Percentiles rank a stretch among this genome's conserved stretches.
phyloP scores from a whole-genome alignment of 2,113 vertebrate species.

The Madoqua kirkii region DNA sequence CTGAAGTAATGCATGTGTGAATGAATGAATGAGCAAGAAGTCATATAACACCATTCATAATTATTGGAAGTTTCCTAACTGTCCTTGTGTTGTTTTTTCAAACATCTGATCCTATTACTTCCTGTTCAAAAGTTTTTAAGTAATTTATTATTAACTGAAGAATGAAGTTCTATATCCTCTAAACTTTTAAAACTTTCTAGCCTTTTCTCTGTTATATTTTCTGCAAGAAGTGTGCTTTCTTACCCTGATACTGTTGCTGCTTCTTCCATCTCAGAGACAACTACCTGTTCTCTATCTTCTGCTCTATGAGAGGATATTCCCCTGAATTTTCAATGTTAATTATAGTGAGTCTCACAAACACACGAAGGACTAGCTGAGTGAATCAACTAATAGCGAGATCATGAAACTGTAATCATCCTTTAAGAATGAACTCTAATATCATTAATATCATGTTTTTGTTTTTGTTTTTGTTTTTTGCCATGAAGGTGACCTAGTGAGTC shows the following conservation, averaged over 20 bases:
- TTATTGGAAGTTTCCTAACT: neutral
- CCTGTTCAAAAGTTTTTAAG: neutral
- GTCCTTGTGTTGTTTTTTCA: neutral
- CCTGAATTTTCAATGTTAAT: neutral
- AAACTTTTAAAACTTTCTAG: neutral
- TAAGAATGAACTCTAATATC: neutral
- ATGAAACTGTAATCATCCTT: neutral
- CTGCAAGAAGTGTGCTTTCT: neutral
- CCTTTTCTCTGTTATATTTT: neutral
- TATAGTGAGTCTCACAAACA: neutral
- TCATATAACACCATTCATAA: neutral
- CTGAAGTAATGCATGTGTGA: neutral
- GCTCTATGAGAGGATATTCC: neutral
- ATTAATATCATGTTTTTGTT: too few species aligned
- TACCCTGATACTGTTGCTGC: neutral
- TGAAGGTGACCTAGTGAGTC: neutral
- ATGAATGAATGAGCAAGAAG: neutral
- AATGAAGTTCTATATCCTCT: neutral
- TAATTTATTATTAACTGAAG: neutral
- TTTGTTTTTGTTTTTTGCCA: neutral
- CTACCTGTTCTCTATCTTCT: neutral
- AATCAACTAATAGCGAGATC: neutral
- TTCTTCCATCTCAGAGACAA: neutral
- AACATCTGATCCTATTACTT: neutral
- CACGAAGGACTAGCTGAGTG: neutral